These are phyloP conservation scores for Propsilocerus akamusi DNA, from an alignment of 1,140 invertebrate genomes.

Conservation along the genomic window DNA sequence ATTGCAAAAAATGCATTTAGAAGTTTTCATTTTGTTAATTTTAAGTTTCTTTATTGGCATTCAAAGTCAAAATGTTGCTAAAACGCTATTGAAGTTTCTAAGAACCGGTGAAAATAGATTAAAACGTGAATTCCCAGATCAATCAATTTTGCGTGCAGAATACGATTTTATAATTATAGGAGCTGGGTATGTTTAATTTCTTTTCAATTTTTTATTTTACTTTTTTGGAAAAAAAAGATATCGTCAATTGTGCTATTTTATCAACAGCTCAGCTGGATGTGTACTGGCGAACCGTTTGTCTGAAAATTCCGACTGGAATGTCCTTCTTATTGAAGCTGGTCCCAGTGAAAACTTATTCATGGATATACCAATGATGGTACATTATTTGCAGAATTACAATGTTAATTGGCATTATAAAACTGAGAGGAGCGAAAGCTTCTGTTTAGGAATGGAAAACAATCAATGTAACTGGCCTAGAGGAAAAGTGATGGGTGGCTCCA, in stretches of 20 bases:
- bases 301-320: constrained; percentile 35
- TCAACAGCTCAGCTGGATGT: too few relatives aligned
- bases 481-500: constrained; percentile 67
- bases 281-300: constrained; percentile 43
- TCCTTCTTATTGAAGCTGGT: constrained; percentile 50
- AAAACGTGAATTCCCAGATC: constrained; percentile 21
- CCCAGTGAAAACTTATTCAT: constrained; percentile 35
- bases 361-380: constrained; percentile 44
- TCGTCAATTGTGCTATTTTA: too few relatives aligned
- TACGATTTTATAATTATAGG: constrained; percentile 50
- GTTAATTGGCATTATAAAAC: constrained; percentile 52
- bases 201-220: too few relatives aligned
- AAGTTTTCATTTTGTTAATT: background rate
- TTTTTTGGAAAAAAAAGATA: too few relatives aligned
- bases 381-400: constrained; percentile 35
- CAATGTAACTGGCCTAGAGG: constrained; percentile 52
- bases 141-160: constrained; percentile 14
- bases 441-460: constrained; percentile 27
- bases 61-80: background rate
- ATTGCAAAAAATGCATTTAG: background rate
- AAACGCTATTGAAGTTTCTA: constrained; percentile 14
- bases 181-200: constrained; percentile 50
- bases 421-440: constrained; percentile 29
- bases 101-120: constrained; percentile 13
- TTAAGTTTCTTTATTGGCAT: background rate